phyloP scores from a whole-genome alignment of 2,888 invertebrate species.

The Hololepta plana region DNA sequence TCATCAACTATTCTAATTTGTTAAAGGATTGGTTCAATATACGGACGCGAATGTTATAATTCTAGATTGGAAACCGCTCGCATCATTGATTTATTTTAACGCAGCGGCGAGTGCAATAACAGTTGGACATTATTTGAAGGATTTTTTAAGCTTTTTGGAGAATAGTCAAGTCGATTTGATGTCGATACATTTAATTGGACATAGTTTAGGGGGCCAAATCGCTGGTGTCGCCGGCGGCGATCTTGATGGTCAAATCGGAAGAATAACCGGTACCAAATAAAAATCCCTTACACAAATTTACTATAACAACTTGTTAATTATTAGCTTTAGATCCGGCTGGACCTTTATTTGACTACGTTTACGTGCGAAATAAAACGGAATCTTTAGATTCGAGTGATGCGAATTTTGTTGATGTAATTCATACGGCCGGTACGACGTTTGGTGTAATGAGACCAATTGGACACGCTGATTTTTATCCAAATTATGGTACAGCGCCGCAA shows the following conservation, averaged over 20 bases:
- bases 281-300: background rate
- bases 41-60: no score
- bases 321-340: constrained; percentile 28
- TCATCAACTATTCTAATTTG: background rate
- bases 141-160: no score
- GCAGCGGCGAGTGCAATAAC: no score
- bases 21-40: no score
- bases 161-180: constrained; percentile 10
- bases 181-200: constrained; percentile 17
- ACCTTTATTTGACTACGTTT: constrained; percentile 29
- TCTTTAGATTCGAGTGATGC: constrained; percentile 28
- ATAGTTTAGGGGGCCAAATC: constrained; percentile 27
- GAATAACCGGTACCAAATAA: constrained; percentile 10
- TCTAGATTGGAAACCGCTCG: background rate
- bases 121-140: no score
- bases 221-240: constrained; percentile 34
- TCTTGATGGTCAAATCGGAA: constrained; percentile 8
- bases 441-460: constrained; percentile 29
- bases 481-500: constrained; percentile 13
- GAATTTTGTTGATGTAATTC: constrained; percentile 32
- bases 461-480: constrained; percentile 29
- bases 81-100: no score
- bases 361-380: constrained; percentile 7
- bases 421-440: constrained; percentile 30
- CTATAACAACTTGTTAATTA: constrained; percentile 1